Base-by-base conservation (phyloP, 2,888 invertebrate genomes). In the Platynereis dumerilii region DNA sequence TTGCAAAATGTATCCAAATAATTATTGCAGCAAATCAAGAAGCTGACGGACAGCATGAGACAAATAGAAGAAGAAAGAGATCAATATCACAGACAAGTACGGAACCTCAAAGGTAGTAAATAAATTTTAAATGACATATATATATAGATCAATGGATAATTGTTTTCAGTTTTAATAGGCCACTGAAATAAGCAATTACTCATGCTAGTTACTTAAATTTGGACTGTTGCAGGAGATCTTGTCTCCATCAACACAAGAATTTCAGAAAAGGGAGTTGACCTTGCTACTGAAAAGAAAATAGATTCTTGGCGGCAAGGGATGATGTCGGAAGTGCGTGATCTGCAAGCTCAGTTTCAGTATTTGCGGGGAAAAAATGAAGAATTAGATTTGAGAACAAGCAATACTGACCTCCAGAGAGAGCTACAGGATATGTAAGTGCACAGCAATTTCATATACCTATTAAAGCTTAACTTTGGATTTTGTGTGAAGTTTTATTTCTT, bases 231-330 rank as follows among this genome's bases (percentile, higher is more conserved):
- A 67, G 67, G 56, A 3, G 67, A 67, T 27, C 34, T 67, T 24
- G 28, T 59, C 2, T 5, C 26, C 3, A n/a, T 67, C 29, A 65
- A 58, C 22, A 39, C 56, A 10, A n/a, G 65, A 22, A 58, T 68
- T 45, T 28, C 56, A 15, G 68, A 68, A 54, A 34, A 54, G 22
- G 63, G 68, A 22, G 60, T 66, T 20, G 68, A 68, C 39, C 29
- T 66, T 15, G 39, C 29, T 20, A 68, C 63, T 27, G 68, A 68
- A 28, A 34, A 57, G 2, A 63, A 68, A 53, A 60, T 68, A 5
- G 66, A 68, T 29, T 44, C 20, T n/a, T 68, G 68, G 68, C 57
- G 60, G 53, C 48, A 61, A 2, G 66, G 66, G 15, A 26, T 68
- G 27, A 63, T 60, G 59, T 44, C 59, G 3, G 64, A 68, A 57